phyloP scores from a whole-genome alignment of 1,140 invertebrate species.

The honey bee (Apis mellifera) region DNA sequence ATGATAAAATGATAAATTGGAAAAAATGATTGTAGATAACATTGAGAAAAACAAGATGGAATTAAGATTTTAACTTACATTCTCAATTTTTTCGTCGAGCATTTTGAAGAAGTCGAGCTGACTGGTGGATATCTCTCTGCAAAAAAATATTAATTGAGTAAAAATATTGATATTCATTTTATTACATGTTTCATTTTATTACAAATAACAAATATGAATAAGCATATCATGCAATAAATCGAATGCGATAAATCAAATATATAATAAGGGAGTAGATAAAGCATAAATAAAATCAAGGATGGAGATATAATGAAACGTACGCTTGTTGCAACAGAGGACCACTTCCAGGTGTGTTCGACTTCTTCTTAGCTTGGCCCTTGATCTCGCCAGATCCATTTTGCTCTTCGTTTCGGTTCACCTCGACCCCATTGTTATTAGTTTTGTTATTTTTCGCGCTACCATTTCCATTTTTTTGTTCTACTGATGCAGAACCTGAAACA shows the following conservation, averaged over 20 bases:
- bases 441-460: slow-evolving; percentile 75
- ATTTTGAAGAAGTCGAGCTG: slow-evolving; percentile 95
- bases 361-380: slow-evolving; percentile 76
- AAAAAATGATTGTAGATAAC: no score
- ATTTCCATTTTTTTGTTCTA: slow-evolving; percentile 79
- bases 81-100: slow-evolving; percentile 95
- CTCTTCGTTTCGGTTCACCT: slow-evolving; percentile 78
- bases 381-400: slow-evolving; percentile 73
- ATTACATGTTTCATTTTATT: no score
- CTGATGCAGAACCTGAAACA: slow-evolving; percentile 74
- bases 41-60: neutral
- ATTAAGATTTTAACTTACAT: slow-evolving; percentile 82
- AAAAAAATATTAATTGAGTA: slow-evolving; percentile 70
- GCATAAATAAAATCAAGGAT: no score
- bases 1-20: neutral
- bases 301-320: slow-evolving; percentile 69
- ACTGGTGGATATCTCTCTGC: slow-evolving; percentile 91
- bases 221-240: no score
- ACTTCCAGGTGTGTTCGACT: slow-evolving; percentile 71
- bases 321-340: slow-evolving; percentile 81
- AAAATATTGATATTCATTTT: no score
- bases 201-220: no score
- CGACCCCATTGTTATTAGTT: slow-evolving; percentile 77
- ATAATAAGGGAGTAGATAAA: no score
- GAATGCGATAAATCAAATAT: no score